Evolutionary conservation across 2,113 vertebrate genomes (phyloP), one percentile per base, ranked within the genome.

Genomic region (Bambusicola thoracicus): DNA sequence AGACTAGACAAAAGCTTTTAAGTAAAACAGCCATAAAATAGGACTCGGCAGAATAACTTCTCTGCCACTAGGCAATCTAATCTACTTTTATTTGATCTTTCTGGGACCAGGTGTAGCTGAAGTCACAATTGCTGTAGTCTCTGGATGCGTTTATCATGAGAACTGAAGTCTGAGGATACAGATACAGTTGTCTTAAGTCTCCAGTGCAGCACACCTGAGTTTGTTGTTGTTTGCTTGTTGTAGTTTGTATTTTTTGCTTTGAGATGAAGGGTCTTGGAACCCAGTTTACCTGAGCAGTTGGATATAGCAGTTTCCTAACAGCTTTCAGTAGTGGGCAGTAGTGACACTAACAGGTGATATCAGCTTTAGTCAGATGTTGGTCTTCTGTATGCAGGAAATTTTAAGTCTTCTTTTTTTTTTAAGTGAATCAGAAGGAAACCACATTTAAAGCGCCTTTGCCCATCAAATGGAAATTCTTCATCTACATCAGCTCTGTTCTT

Each of bases 351-450:
- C 12, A n/a, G 59, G 75, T 85, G 72, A 38, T 11, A 83, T 41
- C 46, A 30, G 21, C 21, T 86, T 80, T 74, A 74, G 83, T 88
- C 81, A 92, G 59, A 68, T 49, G 11, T 38, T 70, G 41, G 38
- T 29, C 51, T 27, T 83, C 34, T 88, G 7, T 32, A 16, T 9
- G n/a, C 7, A 81, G 72, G 82, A 75, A 48, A 68, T 1, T 13
- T 66, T 73, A 49, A 58, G 55, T 63, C 38, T 38, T 36, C 27
- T 62, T 38, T 67, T 66, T 20, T 6, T 70, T 66, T 20, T 8
- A 30, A 40, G 65, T 81, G 70, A 87, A 65, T 77, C 78, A 94
- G 36, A 84, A 81, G 27, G 49, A 95, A 94, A 83, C 68, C 15
- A 59, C 38, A n/a, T 5, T 8, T 75, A 65, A 43, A 19, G 3